Evolutionary conservation across 2,113 vertebrate species (phyloP).

Genomic region (Oenanthe oenanthe): DNA sequence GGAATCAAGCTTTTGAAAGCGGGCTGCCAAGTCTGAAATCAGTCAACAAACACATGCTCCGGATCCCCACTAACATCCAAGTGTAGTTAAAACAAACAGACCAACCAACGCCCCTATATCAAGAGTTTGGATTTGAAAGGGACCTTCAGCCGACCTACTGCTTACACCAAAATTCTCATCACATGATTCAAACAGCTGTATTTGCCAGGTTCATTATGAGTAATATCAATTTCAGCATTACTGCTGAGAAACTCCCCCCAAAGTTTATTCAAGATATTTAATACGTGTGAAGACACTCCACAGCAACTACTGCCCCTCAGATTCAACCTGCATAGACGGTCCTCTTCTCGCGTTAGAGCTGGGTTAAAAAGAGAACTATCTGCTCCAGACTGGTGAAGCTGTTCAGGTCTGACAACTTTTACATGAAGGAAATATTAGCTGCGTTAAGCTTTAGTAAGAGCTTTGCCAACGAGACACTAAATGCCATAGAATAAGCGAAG

Average conservation of each 20-base stretch:
- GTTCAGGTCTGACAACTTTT: neutral
- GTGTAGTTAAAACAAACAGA: neutral
- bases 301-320: neutral
- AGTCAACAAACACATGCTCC: neutral
- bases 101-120: accelerated
- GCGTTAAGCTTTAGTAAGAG: accelerated
- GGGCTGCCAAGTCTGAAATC: neutral
- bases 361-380: neutral
- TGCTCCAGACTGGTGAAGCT: neutral
- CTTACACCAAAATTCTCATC: neutral
- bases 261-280: neutral
- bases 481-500: neutral
- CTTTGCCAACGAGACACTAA: neutral
- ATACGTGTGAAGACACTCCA: neutral
- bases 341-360: neutral
- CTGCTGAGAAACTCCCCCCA: neutral
- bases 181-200: neutral
- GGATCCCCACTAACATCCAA: neutral
- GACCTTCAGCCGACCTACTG: neutral
- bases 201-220: neutral
- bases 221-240: neutral
- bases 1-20: neutral
- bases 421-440: accelerated
- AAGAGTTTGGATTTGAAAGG: neutral
- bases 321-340: accelerated